Evolutionary conservation across 2,797 vertebrate genomes (phyloP), one percentile per base, ranked within the genome.

Genomic region (Neosilurus mollespiculum): DNA sequence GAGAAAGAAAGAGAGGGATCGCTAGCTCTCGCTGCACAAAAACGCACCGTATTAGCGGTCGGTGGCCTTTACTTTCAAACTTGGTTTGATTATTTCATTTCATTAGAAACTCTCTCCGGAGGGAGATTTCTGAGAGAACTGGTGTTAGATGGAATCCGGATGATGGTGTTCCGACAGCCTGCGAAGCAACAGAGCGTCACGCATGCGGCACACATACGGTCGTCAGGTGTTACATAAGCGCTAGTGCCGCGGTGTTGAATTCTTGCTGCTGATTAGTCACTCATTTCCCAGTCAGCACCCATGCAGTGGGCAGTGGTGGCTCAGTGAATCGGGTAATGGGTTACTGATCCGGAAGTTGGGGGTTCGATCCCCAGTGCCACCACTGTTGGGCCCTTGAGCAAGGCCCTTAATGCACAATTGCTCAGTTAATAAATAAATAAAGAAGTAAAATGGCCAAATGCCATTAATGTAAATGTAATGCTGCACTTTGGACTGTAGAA

Each of bases 21-120:
- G 15, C 49, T 15, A 18, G 51, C 51, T 73, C 71, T 54, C n/a
- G 9, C n/a, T 11, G 71, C 71, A 58, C 26, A 30, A 22, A 24
- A 54, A 72, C 49, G 2, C 0, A 73, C 43, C 43, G 43, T 43
- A 43, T 43, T 43, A 43, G 4, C 4, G 43, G 43, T 66, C 66
- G 78, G 14, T 78, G 26, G 18, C 61, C 30, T 80, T 34, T 65
- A 61, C 51, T 58, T 49, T 30, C 30, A 30, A 30, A 30, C 1
- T 30, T 11, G 51, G 64, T 61, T 51, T 83, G 66, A 85, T 58
- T 71, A 43, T 81, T 84, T 61, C 54, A 84, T 81, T 84, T 61
- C 62, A 84, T 81, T 78, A 69, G 82, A 54, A 66, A 34, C 80
- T 85, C 84, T 81, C 84, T 81, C 84, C 37, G 53, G 79, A 81